These are phyloP conservation scores for Anthoptus insignis DNA, from an alignment of 2,888 invertebrate genomes.

Conservation along the genomic window DNA sequence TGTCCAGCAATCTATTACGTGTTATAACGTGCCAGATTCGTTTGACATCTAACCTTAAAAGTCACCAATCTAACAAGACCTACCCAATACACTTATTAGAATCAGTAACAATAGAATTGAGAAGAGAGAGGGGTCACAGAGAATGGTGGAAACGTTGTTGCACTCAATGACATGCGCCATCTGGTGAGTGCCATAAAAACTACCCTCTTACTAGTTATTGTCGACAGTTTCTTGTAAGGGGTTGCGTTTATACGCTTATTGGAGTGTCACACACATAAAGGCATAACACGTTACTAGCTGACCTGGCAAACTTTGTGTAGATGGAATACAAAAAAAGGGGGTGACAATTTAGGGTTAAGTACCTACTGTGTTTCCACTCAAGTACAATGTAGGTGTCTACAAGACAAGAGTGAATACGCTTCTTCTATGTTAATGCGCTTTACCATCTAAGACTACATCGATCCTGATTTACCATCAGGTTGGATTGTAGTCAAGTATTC, in stretches of 20 bases:
- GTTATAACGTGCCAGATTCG: constrained; percentile 71
- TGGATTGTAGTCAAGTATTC: constrained; percentile 48
- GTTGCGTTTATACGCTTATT: constrained; percentile 27
- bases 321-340: no score
- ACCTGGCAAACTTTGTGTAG: no score
- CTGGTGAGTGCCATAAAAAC: constrained; percentile 81
- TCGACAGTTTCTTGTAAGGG: constrained; percentile 81
- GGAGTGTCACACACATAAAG: constrained; percentile 22
- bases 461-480: no score
- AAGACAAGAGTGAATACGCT: no score
- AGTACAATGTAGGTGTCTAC: no score
- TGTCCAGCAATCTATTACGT: constrained; percentile 73
- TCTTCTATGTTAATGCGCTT: no score
- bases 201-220: constrained; percentile 74
- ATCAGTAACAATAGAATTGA: constrained; percentile 30
- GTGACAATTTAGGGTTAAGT: no score
- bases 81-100: constrained; percentile 18
- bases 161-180: constrained; percentile 83
- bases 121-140: constrained; percentile 51
- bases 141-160: constrained; percentile 63
- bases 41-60: constrained; percentile 80
- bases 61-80: constrained; percentile 58
- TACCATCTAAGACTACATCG: no score
- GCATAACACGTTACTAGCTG: no score
- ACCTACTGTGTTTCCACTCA: no score